Evolutionary conservation across 2,113 vertebrate genomes (phyloP), one percentile per base, ranked within the genome.

Genomic region (Corvus hawaiiensis): DNA sequence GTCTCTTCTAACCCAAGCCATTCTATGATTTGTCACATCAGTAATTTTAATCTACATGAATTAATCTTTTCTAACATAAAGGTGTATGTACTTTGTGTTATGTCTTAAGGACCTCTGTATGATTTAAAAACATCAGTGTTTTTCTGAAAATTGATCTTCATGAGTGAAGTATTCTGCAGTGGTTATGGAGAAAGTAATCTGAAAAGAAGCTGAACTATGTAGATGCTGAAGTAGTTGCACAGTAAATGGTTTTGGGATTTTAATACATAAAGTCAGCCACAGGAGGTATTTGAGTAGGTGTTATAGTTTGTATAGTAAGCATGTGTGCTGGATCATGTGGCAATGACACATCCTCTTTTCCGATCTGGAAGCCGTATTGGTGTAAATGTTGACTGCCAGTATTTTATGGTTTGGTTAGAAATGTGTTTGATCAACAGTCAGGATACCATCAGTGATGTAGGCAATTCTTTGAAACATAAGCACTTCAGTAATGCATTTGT

Each of bases 301-400:
- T 90, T 72, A 49, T 18, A 87, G 91, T 59, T 86, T 80, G 63
- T 67, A 16, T 71, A 91, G 92, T 84, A 90, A 83, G 83, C 61
- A 63, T 43, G 39, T 66, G 46, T 79, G 71, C 55, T 92, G 48
- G 48, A 71, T 94, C 94, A 88, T 77, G 90, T 83, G 91, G 85
- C 63, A 62, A n/a, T 85, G 92, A 97, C 94, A 86, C 88, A 90
- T 90, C n/a, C 26, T 86, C 76, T 58, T 43, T 90, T 80, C 63
- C 93, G 58, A 33, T 94, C 46, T 71, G 35, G 39, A 77, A 84
- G 79, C 55, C 66, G 43, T 69, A 21, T 39, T 63, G 72, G 19
- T 71, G 30, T 87, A 64, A 56, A 16, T 67, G 86, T 78, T 88
- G 69, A 67, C 28, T 84, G 23, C 51, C 77, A 39, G 35, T 46